Conservation (phyloP, 2,888 invertebrate genomes). For the Eurois occulta region DNA sequence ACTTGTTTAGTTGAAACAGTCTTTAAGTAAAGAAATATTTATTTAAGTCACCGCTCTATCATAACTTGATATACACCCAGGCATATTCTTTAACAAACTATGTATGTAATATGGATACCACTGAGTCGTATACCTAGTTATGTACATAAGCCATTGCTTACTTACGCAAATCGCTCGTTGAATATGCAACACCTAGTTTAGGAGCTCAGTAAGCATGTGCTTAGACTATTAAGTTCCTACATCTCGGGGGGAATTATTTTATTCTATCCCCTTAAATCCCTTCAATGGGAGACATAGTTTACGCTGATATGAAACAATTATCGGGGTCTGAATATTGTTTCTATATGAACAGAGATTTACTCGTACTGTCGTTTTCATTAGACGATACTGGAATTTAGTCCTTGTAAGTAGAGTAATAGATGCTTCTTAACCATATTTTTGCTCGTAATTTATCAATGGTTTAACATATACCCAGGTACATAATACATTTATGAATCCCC, state of each 20-base stretch:
- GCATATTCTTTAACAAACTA: slow-evolving; percentile 66
- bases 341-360: slow-evolving; percentile 6
- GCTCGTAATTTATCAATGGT: background rate
- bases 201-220: slow-evolving; percentile 88
- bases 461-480: background rate
- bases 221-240: slow-evolving; percentile 88
- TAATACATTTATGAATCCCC: slow-evolving; percentile 28
- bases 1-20: background rate
- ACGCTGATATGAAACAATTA: slow-evolving; percentile 43
- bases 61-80: background rate
- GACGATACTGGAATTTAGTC: background rate
- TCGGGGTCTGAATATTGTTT: slow-evolving; percentile 25
- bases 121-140: slow-evolving; percentile 77
- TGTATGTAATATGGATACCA: slow-evolving; percentile 67
- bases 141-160: slow-evolving; percentile 88
- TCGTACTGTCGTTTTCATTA: background rate
- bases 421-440: background rate
- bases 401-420: background rate
- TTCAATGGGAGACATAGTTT: slow-evolving; percentile 55
- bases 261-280: slow-evolving; percentile 70
- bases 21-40: background rate
- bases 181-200: slow-evolving; percentile 89
- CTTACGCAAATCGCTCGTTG: slow-evolving; percentile 90
- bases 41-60: background rate
- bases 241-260: slow-evolving; percentile 77